Percentiles rank a stretch among this genome's conserved stretches.
These are phyloP conservation scores for Lipotes vexillifer DNA, from an alignment of 2,113 vertebrate species.

Conservation along the genomic window DNA sequence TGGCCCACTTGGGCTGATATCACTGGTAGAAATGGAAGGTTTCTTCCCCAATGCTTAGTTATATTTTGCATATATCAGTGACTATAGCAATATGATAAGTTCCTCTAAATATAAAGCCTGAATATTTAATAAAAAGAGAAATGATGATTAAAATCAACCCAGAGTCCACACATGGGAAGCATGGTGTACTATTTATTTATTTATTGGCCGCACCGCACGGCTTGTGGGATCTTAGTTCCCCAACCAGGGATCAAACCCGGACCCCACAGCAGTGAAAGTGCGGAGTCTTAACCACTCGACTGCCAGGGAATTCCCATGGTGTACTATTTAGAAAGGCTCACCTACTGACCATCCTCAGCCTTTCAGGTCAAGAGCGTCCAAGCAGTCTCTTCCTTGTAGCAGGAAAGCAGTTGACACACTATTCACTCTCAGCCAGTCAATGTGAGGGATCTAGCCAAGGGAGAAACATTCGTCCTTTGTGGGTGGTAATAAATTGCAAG, in stretches of 20 bases:
- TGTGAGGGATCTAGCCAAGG: neutral
- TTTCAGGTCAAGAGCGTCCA: neutral
- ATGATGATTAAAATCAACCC: neutral
- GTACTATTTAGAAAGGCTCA: neutral
- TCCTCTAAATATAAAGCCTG: constrained; percentile 49
- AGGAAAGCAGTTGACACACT: neutral
- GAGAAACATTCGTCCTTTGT: neutral
- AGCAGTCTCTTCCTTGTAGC: neutral
- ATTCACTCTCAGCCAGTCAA: neutral
- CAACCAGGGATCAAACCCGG: neutral
- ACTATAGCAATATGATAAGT: constrained; percentile 1
- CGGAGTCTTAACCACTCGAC: neutral
- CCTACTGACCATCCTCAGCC: neutral
- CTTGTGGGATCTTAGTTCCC: too few species aligned
- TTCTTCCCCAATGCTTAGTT: constrained; percentile 65
- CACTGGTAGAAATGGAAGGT: constrained; percentile 67
- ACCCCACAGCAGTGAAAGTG: neutral
- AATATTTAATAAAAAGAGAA: constrained; percentile 48
- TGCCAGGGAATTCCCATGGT: neutral
- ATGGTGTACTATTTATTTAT: neutral
- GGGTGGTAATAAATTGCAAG: neutral
- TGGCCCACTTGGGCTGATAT: constrained; percentile 79
- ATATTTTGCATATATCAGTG: constrained; percentile 57
- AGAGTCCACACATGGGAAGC: neutral
- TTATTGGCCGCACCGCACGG: neutral